phyloP scores from a whole-genome alignment of 2,888 invertebrate genomes.

The Stenolophus ochropezus region DNA sequence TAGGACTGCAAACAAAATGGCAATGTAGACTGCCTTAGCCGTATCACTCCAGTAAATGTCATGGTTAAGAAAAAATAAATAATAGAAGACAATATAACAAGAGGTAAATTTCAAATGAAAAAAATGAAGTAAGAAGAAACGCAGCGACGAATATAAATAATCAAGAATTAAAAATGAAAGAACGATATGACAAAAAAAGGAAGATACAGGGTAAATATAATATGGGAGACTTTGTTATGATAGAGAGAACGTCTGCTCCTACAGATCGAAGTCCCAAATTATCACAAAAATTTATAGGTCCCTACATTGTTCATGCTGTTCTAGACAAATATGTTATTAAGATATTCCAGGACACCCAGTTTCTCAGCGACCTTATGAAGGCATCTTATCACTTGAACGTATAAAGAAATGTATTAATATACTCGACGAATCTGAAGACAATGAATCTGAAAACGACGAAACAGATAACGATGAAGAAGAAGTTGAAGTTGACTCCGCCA shows the following conservation, averaged over 20 bases:
- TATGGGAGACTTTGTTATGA: neutral
- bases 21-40: slow-evolving; percentile 60
- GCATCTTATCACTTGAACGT: slow-evolving; percentile 56
- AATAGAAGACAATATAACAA: slow-evolving; percentile 19
- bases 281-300: slow-evolving; percentile 47
- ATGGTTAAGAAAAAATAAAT: slow-evolving; percentile 19
- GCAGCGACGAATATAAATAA: slow-evolving; percentile 25
- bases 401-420: slow-evolving; percentile 39
- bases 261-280: slow-evolving; percentile 49
- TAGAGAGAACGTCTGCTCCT: neutral
- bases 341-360: slow-evolving; percentile 54
- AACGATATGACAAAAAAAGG: neutral
- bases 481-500: too few relatives aligned
- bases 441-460: neutral
- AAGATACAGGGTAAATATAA: neutral
- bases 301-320: slow-evolving; percentile 35
- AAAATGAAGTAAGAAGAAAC: slow-evolving; percentile 33
- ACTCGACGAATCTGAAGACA: slow-evolving; percentile 43
- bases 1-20: slow-evolving; percentile 58
- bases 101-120: slow-evolving; percentile 7
- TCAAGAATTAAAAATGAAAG: neutral
- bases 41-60: slow-evolving; percentile 45
- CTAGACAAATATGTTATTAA: slow-evolving; percentile 52
- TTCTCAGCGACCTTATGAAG: slow-evolving; percentile 55
- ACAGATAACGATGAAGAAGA: too few relatives aligned